phyloP scores from a whole-genome alignment of 2,797 vertebrate genomes.

The Neosilurus hyrtlii region DNA sequence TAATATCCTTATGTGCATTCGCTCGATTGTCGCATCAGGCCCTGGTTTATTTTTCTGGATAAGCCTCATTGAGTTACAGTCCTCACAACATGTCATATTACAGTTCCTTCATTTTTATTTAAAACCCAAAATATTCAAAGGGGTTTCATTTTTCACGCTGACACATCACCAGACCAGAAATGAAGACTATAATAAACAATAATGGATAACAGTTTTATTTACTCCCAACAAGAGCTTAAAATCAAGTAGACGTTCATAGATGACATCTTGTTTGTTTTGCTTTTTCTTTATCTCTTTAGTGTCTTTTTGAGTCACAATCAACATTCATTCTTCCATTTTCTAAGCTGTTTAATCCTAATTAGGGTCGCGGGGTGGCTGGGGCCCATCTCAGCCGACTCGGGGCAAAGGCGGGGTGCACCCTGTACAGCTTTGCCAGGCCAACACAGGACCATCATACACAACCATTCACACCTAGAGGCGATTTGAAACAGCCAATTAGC shows the following conservation, averaged over 20 bases:
- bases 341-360: too few species aligned
- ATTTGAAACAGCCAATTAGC: too few species aligned
- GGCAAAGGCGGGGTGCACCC: too few species aligned
- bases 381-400: too few species aligned
- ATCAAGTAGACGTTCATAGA: not conserved
- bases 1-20: slow-evolving; percentile 24
- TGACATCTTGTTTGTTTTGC: not conserved
- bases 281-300: not conserved
- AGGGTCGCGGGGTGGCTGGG: too few species aligned
- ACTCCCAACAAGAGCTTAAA: not conserved
- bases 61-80: slow-evolving; percentile 35
- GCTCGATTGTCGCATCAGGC: not conserved
- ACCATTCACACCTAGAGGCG: too few species aligned
- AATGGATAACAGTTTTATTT: not conserved
- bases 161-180: not conserved
- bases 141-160: not conserved
- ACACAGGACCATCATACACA: too few species aligned
- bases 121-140: not conserved
- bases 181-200: not conserved
- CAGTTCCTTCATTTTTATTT: not conserved
- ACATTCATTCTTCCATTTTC: not conserved
- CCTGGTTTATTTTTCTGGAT: not conserved
- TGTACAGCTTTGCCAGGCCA: too few species aligned
- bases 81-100: not conserved
- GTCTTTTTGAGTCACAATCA: too few species aligned